Conservation (phyloP, 2,113 vertebrate species). For the Hippocampus abdominalis region DNA sequence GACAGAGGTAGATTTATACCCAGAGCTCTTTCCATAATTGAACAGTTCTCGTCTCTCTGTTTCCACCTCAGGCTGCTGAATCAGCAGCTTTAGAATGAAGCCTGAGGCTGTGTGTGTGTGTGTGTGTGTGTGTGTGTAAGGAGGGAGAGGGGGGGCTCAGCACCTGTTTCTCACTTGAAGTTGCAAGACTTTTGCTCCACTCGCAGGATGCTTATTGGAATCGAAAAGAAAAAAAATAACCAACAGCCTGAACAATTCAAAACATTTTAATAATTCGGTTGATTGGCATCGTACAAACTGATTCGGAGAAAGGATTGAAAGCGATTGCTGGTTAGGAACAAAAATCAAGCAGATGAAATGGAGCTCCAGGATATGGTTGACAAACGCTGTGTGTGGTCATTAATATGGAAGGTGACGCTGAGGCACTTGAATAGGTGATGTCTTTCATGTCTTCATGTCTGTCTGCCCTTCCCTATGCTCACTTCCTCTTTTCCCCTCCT, state of each 20-base stretch:
- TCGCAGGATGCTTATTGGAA: not conserved
- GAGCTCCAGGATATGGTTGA: constrained; percentile 22
- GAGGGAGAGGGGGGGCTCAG: not conserved
- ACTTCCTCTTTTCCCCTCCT: constrained; percentile 18
- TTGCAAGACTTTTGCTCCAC: not conserved
- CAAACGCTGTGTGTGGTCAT: constrained; percentile 54
- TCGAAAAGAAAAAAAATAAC: not conserved
- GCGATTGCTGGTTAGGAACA: not conserved
- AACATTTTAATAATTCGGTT: constrained; percentile 19
- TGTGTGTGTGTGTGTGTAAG: constrained; percentile 7
- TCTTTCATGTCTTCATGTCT: constrained; percentile 16
- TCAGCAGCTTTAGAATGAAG: constrained; percentile 58
- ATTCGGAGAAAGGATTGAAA: constrained; percentile 1
- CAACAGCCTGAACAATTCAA: not conserved
- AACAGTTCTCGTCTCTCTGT: constrained; percentile 62
- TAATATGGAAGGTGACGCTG: constrained; percentile 53
- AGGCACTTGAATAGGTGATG: constrained; percentile 32
- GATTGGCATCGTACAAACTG: constrained; percentile 3
- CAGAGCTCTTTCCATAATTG: constrained; percentile 72
- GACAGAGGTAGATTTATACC: constrained; percentile 69
- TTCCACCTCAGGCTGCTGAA: constrained; percentile 53
- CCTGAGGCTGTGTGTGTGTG: constrained; percentile 21
- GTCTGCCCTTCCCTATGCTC: constrained; percentile 18
- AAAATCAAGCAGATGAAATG: constrained; percentile 27
- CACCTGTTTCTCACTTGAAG: constrained; percentile 27